Conservation (phyloP, 2,888 invertebrate species). For the Drosophila koepferae region DNA sequence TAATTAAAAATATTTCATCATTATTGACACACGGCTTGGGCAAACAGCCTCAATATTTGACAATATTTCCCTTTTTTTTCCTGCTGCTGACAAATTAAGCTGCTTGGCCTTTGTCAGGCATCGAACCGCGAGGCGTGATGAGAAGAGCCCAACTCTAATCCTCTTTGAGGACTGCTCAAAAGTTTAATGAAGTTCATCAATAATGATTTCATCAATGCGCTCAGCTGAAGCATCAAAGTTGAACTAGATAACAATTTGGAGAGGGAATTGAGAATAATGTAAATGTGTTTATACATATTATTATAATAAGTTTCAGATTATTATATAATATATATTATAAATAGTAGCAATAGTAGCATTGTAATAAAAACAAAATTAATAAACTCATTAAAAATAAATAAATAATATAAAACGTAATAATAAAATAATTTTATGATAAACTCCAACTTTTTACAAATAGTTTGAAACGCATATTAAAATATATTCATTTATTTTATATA, state of each 20-base stretch:
- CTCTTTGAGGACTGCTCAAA: conserved; percentile 39
- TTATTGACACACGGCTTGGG: conserved; percentile 60
- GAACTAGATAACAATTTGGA: conserved; percentile 2
- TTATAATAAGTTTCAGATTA: too few relatives aligned
- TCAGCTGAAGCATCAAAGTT: conserved; percentile 18
- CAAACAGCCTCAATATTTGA: conserved; percentile 38
- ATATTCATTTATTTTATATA: too few relatives aligned
- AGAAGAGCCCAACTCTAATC: conserved; percentile 18
- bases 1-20: conserved; percentile 73
- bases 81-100: conserved; percentile 69
- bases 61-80: neutral
- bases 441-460: too few relatives aligned
- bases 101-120: conserved; percentile 27
- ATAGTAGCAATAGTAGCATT: too few relatives aligned
- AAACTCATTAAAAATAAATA: too few relatives aligned
- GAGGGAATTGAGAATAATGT: neutral
- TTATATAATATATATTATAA: too few relatives aligned
- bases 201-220: conserved; percentile 25
- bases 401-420: too few relatives aligned
- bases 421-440: too few relatives aligned
- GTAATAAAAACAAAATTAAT: too few relatives aligned
- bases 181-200: conserved; percentile 42
- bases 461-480: too few relatives aligned
- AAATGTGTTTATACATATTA: neutral
- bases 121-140: neutral